Evolutionary conservation across 2,888 invertebrate genomes (phyloP), one percentile per base, ranked within the genome.

Genomic region (Hydrotaea cyrtoneurina): DNA sequence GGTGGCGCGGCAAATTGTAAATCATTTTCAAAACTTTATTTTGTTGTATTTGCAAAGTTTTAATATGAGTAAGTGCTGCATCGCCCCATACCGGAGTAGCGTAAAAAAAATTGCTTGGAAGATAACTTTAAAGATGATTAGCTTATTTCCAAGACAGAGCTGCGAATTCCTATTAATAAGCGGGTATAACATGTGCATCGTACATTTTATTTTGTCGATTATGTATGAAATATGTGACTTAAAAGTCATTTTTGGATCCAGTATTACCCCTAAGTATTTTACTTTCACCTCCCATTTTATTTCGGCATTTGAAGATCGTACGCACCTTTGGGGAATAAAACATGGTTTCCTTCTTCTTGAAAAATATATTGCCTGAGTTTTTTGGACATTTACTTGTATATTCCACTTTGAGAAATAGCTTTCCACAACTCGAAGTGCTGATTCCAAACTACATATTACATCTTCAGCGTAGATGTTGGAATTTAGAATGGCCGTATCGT

Each of bases 41-140:
- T 46, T 46, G 46, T 46, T 46, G 46, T 5, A 46, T 46, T n/a
- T 46, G 46, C 10, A 46, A 46, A 11, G 4, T 11, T 46, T 46
- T 46, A 5, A 46, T 5, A 46, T 46, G 46, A 3, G 46, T 46
- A 46, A 46, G 3, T 46, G 46, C 46, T 31, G 31, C 31, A 31
- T 31, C 31, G 31, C 31, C 7, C 31, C 31, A 31, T 7, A 31
- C 7, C 31, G 31, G 31, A 31, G 31, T 31, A 31, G 31, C 31
- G 31, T 31, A 31, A 31, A 31, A 31, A 31, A 31, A 4, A 31
- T 31, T 31, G 31, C 2, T 31, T 31, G 31, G 31, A 31, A 31
- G 2, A 31, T 31, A 31, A 31, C 31, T 31, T 31, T 31, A 31
- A 31, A 31, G 3, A 86, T 81, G 86, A 86, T 17, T n/a, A n/a